Percentiles rank a stretch among this genome's conserved stretches.
phyloP scores from a whole-genome alignment of 2,888 invertebrate genomes.

The Osmoderma eremita region DNA sequence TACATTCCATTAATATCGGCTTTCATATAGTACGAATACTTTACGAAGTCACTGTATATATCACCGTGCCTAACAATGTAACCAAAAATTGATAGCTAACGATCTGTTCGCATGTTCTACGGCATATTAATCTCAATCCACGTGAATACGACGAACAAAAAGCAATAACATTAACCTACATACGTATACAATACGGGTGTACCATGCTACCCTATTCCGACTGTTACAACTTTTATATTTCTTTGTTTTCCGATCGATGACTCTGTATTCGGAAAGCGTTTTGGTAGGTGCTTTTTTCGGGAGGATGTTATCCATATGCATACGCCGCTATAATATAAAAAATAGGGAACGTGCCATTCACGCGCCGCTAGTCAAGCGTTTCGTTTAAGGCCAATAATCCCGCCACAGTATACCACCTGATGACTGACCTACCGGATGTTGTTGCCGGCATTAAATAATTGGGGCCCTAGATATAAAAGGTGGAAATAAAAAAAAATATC shows the following conservation, averaged over 20 bases:
- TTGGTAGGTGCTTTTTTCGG: constrained; percentile 12
- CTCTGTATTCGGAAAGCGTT: constrained; percentile 11
- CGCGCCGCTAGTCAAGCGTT: constrained; percentile 52
- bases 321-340: constrained; percentile 37
- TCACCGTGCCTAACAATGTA: too few species aligned
- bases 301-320: constrained; percentile 7
- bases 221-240: too few species aligned
- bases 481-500: too few species aligned
- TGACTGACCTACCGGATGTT: constrained; percentile 48
- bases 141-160: constrained; percentile 4
- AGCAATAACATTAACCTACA: constrained; percentile 10
- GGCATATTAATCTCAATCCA: not conserved
- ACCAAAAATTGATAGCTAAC: constrained; percentile 9
- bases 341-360: constrained; percentile 54
- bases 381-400: constrained; percentile 52
- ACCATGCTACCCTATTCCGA: too few species aligned
- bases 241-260: too few species aligned
- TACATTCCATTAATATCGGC: too few species aligned
- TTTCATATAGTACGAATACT: too few species aligned
- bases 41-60: too few species aligned
- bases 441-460: constrained; percentile 45
- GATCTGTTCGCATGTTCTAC: constrained; percentile 16
- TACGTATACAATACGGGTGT: not conserved
- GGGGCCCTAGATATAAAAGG: constrained; percentile 42
- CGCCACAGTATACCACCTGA: constrained; percentile 37